These are phyloP conservation scores for Albula goreensis DNA, from an alignment of 2,113 vertebrate species.

Conservation along the genomic window DNA sequence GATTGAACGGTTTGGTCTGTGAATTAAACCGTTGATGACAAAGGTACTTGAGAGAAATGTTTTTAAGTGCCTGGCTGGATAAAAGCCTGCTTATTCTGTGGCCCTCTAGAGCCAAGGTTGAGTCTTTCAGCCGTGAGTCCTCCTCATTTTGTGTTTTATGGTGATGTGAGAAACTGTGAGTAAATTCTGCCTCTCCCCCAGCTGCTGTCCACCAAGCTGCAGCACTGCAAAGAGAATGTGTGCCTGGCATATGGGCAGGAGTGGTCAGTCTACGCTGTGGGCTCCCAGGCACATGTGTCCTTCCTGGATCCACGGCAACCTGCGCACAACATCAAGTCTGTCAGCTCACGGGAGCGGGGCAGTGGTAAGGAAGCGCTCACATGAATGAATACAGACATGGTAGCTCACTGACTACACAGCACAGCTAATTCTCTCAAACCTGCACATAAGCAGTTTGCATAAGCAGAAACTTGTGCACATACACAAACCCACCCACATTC, in stretches of 20 bases:
- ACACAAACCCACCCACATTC: neutral
- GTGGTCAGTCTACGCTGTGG: conserved; percentile 96
- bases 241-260: conserved; percentile 94
- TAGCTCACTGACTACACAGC: too few species aligned
- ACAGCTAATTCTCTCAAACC: too few species aligned
- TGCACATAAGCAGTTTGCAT: too few species aligned
- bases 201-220: conserved; percentile 93
- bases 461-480: neutral
- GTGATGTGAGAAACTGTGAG: neutral
- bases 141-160: neutral
- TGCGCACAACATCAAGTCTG: conserved; percentile 84
- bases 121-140: too few species aligned
- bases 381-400: neutral
- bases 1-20: too few species aligned
- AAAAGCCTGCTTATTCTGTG: too few species aligned
- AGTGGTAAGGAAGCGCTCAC: conserved; percentile 77
- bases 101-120: too few species aligned
- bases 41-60: too few species aligned
- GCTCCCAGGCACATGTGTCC: conserved; percentile 95
- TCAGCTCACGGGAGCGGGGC: conserved; percentile 90
- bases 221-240: conserved; percentile 96
- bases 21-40: too few species aligned
- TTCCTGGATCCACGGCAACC: conserved; percentile 95
- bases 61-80: too few species aligned
- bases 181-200: conserved; percentile 51